Conservation (phyloP, 2,888 invertebrate species). For the Melanotus villosus region DNA sequence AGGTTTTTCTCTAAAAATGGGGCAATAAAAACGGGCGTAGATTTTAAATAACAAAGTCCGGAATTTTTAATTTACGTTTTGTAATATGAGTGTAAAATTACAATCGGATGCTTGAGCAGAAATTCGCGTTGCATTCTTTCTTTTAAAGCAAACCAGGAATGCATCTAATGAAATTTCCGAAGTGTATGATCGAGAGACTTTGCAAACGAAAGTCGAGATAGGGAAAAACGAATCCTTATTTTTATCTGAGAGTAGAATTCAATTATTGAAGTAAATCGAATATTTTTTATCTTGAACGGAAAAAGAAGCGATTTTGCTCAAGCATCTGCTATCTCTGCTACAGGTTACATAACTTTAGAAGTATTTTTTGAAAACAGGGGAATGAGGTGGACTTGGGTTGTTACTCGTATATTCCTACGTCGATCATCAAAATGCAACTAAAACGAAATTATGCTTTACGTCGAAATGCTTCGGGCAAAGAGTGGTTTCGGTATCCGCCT, state of each 20-base stretch:
- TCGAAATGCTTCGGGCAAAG: too few species aligned
- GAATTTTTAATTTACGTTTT: not conserved
- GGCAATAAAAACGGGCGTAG: not conserved
- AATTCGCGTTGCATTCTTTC: slow-evolving; percentile 14
- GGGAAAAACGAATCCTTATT: slow-evolving; percentile 15
- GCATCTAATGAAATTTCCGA: slow-evolving; percentile 24
- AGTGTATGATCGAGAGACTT: slow-evolving; percentile 10
- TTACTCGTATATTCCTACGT: too few species aligned
- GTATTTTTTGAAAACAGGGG: too few species aligned
- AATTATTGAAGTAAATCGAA: slow-evolving; percentile 13
- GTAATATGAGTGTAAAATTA: slow-evolving; percentile 1
- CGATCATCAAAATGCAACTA: too few species aligned
- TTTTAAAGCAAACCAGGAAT: not conserved
- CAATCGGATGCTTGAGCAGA: not conserved
- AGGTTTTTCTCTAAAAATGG: too few species aligned
- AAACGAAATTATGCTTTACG: too few species aligned
- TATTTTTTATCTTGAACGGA: not conserved
- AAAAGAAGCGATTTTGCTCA: not conserved
- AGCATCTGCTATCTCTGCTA: not conserved
- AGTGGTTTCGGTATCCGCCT: too few species aligned
- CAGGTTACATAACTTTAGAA: too few species aligned
- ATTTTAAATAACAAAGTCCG: not conserved
- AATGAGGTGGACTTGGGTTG: too few species aligned
- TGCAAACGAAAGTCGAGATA: slow-evolving; percentile 2
- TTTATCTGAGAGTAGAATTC: slow-evolving; percentile 7